Evolutionary conservation across 2,113 vertebrate genomes (phyloP).

Genomic region (Danionella cerebrum): DNA sequence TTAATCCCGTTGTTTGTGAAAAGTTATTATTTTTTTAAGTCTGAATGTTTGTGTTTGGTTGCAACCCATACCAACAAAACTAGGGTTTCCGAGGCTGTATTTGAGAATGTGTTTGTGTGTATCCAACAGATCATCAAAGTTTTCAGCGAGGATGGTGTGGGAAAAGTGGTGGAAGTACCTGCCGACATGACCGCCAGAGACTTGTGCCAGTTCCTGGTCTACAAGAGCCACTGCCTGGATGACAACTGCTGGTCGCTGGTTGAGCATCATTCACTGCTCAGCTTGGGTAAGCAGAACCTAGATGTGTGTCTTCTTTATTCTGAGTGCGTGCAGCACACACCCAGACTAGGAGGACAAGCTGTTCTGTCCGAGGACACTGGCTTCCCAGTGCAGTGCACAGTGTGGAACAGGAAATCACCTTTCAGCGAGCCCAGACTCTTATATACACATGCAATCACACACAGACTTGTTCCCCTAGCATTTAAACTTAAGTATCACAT

Average conservation of each 20-base stretch:
- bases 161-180: slow-evolving; percentile 92
- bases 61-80: no score
- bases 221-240: slow-evolving; percentile 96
- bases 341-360: neutral
- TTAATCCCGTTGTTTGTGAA: no score
- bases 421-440: slow-evolving; percentile 4
- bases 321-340: neutral
- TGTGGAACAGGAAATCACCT: slow-evolving; percentile 8
- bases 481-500: neutral
- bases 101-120: neutral
- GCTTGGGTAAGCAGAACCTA: slow-evolving; percentile 75
- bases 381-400: neutral
- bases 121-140: slow-evolving; percentile 85
- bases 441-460: slow-evolving; percentile 12
- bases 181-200: slow-evolving; percentile 93
- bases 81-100: no score
- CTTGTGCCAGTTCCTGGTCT: slow-evolving; percentile 93
- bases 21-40: no score
- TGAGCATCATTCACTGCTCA: slow-evolving; percentile 91
- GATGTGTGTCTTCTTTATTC: neutral
- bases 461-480: neutral
- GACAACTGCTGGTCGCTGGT: slow-evolving; percentile 97
- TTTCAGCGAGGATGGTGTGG: slow-evolving; percentile 91
- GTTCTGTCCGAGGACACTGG: neutral
- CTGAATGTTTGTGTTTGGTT: no score